phyloP scores from a whole-genome alignment of 2,113 vertebrate genomes.

The Callithrix jacchus region DNA sequence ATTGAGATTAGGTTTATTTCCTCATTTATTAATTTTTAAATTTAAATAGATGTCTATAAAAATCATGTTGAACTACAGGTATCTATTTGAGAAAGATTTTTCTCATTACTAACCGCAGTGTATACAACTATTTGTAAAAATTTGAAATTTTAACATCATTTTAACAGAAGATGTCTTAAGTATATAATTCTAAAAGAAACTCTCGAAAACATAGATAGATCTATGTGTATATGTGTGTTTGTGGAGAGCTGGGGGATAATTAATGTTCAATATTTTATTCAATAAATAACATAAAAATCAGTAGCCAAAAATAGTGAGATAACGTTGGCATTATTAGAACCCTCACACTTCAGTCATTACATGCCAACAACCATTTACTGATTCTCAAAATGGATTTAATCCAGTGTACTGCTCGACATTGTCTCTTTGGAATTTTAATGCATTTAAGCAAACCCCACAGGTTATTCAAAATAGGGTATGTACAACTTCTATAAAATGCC shows the following conservation, averaged over 20 bases:
- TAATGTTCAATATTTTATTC: background rate
- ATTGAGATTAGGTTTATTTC: background rate
- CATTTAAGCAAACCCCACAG: slow-evolving; percentile 19
- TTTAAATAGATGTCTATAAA: background rate
- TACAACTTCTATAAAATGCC: slow-evolving; percentile 41
- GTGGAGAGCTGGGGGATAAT: background rate
- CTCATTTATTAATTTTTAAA: background rate
- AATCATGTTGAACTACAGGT: background rate
- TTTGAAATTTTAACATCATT: slow-evolving; percentile 31
- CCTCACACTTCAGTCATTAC: background rate
- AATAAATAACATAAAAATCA: background rate
- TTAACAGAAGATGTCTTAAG: slow-evolving; percentile 20
- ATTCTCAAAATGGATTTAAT: slow-evolving; percentile 11
- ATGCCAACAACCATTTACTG: background rate
- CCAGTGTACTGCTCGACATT: background rate
- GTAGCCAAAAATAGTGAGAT: background rate
- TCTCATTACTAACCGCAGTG: background rate
- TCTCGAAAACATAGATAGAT: background rate
- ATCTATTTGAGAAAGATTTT: background rate
- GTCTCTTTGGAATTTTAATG: slow-evolving; percentile 33
- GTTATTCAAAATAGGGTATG: slow-evolving; percentile 26
- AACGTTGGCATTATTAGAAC: slow-evolving; percentile 21
- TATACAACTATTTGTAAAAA: slow-evolving; percentile 42
- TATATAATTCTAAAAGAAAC: slow-evolving; percentile 31
- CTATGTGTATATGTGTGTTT: background rate